A percentile compares a stretch with the other conserved stretches of the same genome.
These are phyloP conservation scores for Heliconius sara DNA, from an alignment of 2,888 invertebrate species.

Conservation along the genomic window DNA sequence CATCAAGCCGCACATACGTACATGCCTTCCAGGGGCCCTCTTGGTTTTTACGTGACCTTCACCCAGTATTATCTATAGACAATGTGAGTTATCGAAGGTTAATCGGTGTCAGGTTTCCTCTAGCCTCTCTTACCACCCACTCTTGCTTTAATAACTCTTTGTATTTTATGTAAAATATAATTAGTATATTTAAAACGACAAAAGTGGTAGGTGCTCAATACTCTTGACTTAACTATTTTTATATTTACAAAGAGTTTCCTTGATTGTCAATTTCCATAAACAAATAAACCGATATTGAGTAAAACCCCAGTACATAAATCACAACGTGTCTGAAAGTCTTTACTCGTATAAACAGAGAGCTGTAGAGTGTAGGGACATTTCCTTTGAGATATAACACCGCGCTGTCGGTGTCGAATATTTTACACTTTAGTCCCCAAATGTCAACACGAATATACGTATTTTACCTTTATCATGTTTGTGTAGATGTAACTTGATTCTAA, in stretches of 20 bases:
- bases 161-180: too few relatives aligned
- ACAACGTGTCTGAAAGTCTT: not conserved
- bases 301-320: not conserved
- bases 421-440: not conserved
- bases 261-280: not conserved
- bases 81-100: too few relatives aligned
- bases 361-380: not conserved
- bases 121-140: too few relatives aligned
- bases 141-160: too few relatives aligned
- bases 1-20: too few relatives aligned
- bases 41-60: too few relatives aligned
- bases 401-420: conserved; percentile 16
- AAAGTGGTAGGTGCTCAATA: too few relatives aligned
- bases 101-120: too few relatives aligned
- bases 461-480: not conserved
- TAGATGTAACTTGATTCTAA: not conserved
- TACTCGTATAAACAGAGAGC: conserved; percentile 11
- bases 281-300: not conserved
- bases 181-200: too few relatives aligned
- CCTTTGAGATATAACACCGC: conserved; percentile 25
- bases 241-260: too few relatives aligned
- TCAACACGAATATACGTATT: not conserved
- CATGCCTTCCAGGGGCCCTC: too few relatives aligned
- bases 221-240: not conserved
- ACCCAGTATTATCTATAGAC: too few relatives aligned